phyloP scores from a whole-genome alignment of 2,113 vertebrate genomes.

The Forbesichthys papilliferus region DNA sequence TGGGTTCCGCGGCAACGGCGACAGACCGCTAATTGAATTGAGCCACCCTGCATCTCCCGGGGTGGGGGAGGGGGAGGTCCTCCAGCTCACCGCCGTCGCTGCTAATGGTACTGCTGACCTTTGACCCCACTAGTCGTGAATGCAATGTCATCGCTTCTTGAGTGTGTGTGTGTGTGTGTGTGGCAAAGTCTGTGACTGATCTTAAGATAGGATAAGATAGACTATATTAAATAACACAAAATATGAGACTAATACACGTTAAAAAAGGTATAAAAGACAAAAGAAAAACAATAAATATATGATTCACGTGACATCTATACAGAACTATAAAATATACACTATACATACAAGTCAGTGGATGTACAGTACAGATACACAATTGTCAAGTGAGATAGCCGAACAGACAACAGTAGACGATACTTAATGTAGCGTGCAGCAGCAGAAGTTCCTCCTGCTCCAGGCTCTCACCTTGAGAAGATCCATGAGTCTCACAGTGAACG shows the following conservation, averaged over 20 bases:
- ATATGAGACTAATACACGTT: no score
- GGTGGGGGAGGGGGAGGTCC: neutral
- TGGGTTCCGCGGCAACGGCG: neutral
- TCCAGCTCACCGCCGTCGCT: no score
- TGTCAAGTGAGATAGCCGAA: no score
- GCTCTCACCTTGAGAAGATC: constrained; percentile 1
- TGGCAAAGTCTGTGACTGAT: constrained; percentile 9
- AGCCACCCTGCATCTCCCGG: constrained; percentile 34
- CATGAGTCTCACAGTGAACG: neutral
- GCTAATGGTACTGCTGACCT: constrained; percentile 46
- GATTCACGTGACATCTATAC: no score
- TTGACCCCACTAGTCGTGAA: constrained; percentile 28
- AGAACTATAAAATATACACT: no score
- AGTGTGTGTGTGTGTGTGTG: no score
- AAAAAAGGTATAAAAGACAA: no score
- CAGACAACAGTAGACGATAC: no score
- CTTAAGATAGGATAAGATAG: neutral
- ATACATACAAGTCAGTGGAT: no score
- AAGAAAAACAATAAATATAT: no score
- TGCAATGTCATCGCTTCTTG: neutral
- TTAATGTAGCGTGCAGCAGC: constrained; percentile 7
- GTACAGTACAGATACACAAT: no score
- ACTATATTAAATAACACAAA: no score
- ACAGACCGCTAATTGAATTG: constrained; percentile 60
- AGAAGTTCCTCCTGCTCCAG: neutral